These are phyloP conservation scores for Leucozona laternaria DNA, from an alignment of 2,888 invertebrate genomes.

Conservation along the genomic window DNA sequence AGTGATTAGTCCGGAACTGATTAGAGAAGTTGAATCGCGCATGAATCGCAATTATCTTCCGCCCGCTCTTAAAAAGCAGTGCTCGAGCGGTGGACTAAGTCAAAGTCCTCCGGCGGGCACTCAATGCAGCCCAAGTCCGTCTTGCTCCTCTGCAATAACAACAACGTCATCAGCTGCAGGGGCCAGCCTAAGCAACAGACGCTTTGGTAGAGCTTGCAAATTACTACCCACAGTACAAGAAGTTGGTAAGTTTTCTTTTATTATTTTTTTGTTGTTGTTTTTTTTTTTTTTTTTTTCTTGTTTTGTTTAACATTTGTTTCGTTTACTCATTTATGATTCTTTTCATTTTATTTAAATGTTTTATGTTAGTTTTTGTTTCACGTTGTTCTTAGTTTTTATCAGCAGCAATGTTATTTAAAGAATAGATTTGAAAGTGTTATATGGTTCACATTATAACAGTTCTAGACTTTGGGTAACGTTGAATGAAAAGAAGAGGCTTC, in stretches of 20 bases:
- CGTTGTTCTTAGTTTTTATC: not conserved
- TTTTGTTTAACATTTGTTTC: constrained; percentile 50
- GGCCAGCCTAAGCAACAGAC: constrained; percentile 78
- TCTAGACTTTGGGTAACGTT: not conserved
- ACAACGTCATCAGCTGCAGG: constrained; percentile 77
- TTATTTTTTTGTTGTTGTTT: constrained; percentile 59
- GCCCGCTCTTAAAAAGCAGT: constrained; percentile 86
- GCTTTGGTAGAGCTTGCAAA: constrained; percentile 82
- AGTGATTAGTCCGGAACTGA: constrained; percentile 95
- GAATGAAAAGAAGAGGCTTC: not conserved
- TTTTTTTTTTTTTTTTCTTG: constrained; percentile 66
- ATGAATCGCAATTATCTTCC: constrained; percentile 93
- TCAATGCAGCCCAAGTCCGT: constrained; percentile 64
- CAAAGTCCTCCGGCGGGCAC: constrained; percentile 80
- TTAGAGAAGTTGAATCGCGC: constrained; percentile 94
- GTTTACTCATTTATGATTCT: constrained; percentile 40
- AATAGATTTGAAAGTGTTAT: not conserved
- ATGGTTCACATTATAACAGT: not conserved
- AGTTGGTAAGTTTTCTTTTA: constrained; percentile 86
- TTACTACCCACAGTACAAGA: constrained; percentile 89
- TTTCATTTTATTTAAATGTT: not conserved
- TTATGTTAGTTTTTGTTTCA: not conserved
- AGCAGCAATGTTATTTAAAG: not conserved
- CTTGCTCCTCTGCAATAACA: constrained; percentile 70
- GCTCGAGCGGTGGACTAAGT: constrained; percentile 78